Evolutionary conservation across 2,888 invertebrate species (phyloP), one percentile per base, ranked within the genome.

Genomic region (Sthenelais limicola): DNA sequence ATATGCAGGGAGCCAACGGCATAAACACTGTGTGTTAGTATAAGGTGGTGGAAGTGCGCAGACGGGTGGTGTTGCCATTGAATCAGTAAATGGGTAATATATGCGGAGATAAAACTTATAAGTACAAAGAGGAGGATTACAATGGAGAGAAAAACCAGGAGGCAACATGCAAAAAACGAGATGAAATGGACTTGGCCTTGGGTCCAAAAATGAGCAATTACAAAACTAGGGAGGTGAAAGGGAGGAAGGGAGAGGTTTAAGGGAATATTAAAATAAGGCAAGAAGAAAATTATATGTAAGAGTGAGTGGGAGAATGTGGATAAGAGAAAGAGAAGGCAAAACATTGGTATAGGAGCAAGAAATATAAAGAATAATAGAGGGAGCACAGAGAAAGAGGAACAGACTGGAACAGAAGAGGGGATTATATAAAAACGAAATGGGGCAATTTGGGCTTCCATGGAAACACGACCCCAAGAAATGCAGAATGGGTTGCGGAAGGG

Each of bases 371-470:
- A 52, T 9, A 52, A 52, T 9, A 21, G 21, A 52, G 21, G 52
- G 21, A 12, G 21, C 9, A 21, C 15, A 12, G 24, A 52, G 21
- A 52, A 24, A 52, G 21, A 21, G 24, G 21, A 52, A 52, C 18
- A 52, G 9, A 52, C 9, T 9, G 21, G 21, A 21, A 52, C 9
- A n/a, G n/a, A n/a, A n/a, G n/a, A n/a, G n/a, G n/a, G n/a, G n/a
- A 15, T 43, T n/a, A 12, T 43, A 43, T 12, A 43, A 43, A 43
- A 43, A 43, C 47, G 18, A 43, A 15, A 43, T 43, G 47, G 35
- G 62, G 21, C 62, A 35, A 62, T 62, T 62, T 62, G 62, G 62
- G 38, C 62, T 32, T 12, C 33, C 18, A 15, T 3, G 2, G 32
- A 32, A 1, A 2, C 15, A 3, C 56, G 2, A 35, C n/a, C n/a